phyloP scores from a whole-genome alignment of 1,140 invertebrate species.

The Psilanteris sp. region DNA sequence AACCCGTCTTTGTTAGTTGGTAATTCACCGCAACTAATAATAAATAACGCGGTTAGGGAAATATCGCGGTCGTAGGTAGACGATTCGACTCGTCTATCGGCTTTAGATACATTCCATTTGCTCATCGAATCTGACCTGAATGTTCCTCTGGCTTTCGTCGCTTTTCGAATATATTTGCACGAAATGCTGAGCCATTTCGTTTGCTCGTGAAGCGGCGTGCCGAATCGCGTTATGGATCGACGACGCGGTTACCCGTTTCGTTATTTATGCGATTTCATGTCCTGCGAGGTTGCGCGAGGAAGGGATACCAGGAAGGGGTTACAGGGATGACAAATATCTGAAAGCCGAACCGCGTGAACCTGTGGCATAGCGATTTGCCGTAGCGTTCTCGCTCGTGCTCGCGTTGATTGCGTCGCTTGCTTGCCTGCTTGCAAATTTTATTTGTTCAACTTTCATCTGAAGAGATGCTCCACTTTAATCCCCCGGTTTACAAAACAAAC shows the following conservation, averaged over 20 bases:
- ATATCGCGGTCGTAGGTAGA: slow-evolving; percentile 54
- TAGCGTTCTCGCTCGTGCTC: background rate
- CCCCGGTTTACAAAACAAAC: slow-evolving; percentile 15
- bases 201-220: slow-evolving; percentile 32
- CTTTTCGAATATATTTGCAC: slow-evolving; percentile 45
- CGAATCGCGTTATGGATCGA: slow-evolving; percentile 66
- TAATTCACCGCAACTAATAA: slow-evolving; percentile 27
- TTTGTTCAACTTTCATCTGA: slow-evolving; percentile 7
- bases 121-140: slow-evolving; percentile 53
- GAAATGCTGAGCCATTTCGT: slow-evolving; percentile 53
- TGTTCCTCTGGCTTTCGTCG: slow-evolving; percentile 27
- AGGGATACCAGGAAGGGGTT: slow-evolving; percentile 36
- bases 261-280: slow-evolving; percentile 67
- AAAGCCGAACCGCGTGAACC: slow-evolving; percentile 11
- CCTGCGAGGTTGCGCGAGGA: slow-evolving; percentile 34
- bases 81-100: slow-evolving; percentile 45
- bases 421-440: slow-evolving; percentile 9
- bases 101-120: slow-evolving; percentile 62
- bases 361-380: slow-evolving; percentile 2
- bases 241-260: slow-evolving; percentile 61
- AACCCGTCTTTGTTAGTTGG: background rate
- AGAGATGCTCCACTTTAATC: slow-evolving; percentile 31
- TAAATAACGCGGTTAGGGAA: slow-evolving; percentile 55
- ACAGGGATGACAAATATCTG: slow-evolving; percentile 53
- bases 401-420: background rate